Evolutionary conservation across 2,113 vertebrate species (phyloP), one percentile per base, ranked within the genome.

Genomic region (Ameiurus melas): DNA sequence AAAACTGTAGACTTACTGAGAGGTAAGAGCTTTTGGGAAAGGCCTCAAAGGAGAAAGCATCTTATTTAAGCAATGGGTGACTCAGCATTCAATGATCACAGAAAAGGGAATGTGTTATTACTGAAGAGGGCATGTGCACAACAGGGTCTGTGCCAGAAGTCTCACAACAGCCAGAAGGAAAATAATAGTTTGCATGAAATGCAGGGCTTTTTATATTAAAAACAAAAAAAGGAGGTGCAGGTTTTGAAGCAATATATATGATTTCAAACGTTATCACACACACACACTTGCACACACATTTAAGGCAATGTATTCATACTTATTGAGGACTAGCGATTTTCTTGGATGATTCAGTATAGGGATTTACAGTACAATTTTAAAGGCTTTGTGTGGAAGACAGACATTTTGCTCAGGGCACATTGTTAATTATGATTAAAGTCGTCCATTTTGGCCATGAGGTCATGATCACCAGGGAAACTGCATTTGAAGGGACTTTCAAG

Each of bases 361-460:
- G 78, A 66, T 88, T 89, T 87, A 83, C 75, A 84, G 47, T 86
- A 77, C 60, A 71, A 27, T 75, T 90, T 90, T 88, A 88, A 87
- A 77, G 70, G 68, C 58, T 89, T 89, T 85, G 89, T 83, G 51
- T 60, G 33, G 51, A 83, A 86, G 82, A 84, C 86, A 88, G 86
- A 92, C 84, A 85, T 87, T 89, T 80, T 83, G 88, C 85, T 36
- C 43, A 39, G 62, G 86, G 33, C 79, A 90, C 84, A 64, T 58
- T 89, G 73, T 90, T 92, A 92, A 89, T 90, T 92, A 92, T 92
- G 86, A 92, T 92, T 89, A 89, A 90, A 87, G 83, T 84, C 58
- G 20, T 85, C 86, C 84, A 88, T 90, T 90, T 88, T 90, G 60
- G 43, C 81, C 86, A 53, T 78, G 82, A 88, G 84, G 89, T 89